phyloP scores from a whole-genome alignment of 1,140 invertebrate genomes.

The Ceratina japonica region DNA sequence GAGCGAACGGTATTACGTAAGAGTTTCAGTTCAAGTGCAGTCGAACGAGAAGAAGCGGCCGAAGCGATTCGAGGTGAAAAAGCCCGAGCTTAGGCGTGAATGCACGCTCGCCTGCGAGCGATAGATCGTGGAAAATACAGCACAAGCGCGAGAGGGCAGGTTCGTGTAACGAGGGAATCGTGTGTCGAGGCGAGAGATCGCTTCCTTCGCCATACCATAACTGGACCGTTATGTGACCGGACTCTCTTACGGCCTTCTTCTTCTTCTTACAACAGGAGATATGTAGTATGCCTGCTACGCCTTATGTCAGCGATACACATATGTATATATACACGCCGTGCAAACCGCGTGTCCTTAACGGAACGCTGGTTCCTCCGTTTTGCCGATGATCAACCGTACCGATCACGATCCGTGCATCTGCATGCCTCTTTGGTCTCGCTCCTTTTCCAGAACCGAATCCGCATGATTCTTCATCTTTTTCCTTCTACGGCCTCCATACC shows the following conservation, averaged over 20 bases:
- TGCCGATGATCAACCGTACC: conserved; percentile 35
- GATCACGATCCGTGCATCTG: conserved; percentile 17
- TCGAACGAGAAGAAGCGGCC: not conserved
- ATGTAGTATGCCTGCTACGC: conserved; percentile 41
- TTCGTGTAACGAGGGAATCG: conserved; percentile 65
- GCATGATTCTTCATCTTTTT: no score
- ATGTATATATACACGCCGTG: conserved; percentile 18
- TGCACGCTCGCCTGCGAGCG: conserved; percentile 25
- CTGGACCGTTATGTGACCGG: conserved; percentile 77
- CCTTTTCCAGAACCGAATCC: no score
- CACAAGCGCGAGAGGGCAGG: conserved; percentile 33
- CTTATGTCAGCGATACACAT: conserved; percentile 40
- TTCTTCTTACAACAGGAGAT: conserved; percentile 54
- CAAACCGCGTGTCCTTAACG: conserved; percentile 44
- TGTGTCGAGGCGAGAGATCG: conserved; percentile 68
- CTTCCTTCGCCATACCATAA: conserved; percentile 73
- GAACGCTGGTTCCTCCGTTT: conserved; percentile 40
- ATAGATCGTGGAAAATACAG: conserved; percentile 17
- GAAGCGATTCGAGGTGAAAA: not conserved
- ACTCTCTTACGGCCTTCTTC: conserved; percentile 65
- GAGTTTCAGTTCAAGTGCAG: not conserved
- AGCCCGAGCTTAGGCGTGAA: conserved; percentile 34
- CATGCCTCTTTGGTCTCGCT: no score
- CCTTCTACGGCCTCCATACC: no score
- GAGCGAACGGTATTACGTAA: not conserved